Evolutionary conservation across 35 echinoderm and acorn worm species (phyloP).

Genomic region (Apostichopus parvimensis): DNA sequence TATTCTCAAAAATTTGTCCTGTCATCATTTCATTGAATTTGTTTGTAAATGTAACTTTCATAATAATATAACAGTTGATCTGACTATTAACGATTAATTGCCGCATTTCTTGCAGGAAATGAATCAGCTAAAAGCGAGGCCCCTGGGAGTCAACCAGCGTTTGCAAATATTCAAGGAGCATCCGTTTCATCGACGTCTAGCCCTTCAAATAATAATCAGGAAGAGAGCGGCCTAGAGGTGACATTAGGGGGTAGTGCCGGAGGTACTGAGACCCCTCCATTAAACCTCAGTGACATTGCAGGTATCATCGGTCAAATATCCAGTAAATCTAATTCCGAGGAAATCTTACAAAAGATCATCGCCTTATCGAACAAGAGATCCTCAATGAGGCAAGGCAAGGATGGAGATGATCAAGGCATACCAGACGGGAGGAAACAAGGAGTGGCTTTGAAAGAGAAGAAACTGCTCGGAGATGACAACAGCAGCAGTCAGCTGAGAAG

Average conservation of each 20-base stretch:
- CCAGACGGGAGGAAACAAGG: not conserved
- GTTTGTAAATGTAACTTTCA: too few relatives aligned
- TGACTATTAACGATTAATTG: too few relatives aligned
- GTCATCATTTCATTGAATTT: too few relatives aligned
- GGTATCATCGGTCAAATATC: slow-evolving; percentile 3
- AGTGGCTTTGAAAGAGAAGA: not conserved
- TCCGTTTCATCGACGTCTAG: too few relatives aligned
- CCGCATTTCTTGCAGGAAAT: not conserved
- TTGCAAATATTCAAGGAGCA: not conserved
- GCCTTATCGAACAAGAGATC: slow-evolving; percentile 22
- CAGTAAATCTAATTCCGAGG: slow-evolving; percentile 19
- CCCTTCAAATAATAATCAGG: not conserved
- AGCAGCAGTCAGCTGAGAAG: not conserved
- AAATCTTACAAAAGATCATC: slow-evolving; percentile 37
- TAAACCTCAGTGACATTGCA: slow-evolving; percentile 22
- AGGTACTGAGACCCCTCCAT: slow-evolving; percentile 20
- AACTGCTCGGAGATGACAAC: not conserved
- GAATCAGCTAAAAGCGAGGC: not conserved
- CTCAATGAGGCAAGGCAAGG: not conserved
- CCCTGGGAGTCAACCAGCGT: not conserved
- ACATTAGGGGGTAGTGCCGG: not conserved
- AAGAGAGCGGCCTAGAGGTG: not conserved
- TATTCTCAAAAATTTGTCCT: too few relatives aligned
- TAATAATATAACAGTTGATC: too few relatives aligned
- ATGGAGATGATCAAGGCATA: not conserved